Evolutionary conservation across 2,113 vertebrate genomes (phyloP).

Genomic region (Ammodytes marinus): DNA sequence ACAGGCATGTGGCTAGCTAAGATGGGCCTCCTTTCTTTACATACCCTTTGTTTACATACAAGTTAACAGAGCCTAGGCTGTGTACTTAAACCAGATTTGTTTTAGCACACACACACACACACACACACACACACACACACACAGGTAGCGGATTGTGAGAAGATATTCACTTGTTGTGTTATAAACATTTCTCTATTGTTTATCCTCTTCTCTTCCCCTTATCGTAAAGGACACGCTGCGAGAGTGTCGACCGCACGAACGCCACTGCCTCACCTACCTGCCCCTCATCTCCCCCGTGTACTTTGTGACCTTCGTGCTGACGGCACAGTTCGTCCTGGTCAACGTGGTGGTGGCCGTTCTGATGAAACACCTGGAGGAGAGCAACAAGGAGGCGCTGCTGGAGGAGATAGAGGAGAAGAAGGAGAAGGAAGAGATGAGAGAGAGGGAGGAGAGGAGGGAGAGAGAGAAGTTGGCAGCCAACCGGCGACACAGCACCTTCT

Average conservation of each 20-base stretch:
- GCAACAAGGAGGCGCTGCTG: slow-evolving; percentile 97
- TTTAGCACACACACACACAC: too few relatives aligned
- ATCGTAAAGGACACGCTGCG: slow-evolving; percentile 91
- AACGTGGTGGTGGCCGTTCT: slow-evolving; percentile 98
- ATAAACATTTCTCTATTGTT: slow-evolving; percentile 5
- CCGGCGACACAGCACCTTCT: slow-evolving; percentile 41
- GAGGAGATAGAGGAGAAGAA: slow-evolving; percentile 93
- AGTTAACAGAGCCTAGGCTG: too few relatives aligned
- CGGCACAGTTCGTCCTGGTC: slow-evolving; percentile 97
- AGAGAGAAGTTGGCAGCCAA: slow-evolving; percentile 85
- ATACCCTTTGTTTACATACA: too few relatives aligned
- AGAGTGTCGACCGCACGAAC: slow-evolving; percentile 92
- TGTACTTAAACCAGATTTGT: too few relatives aligned
- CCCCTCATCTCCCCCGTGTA: slow-evolving; percentile 96
- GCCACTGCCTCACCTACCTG: slow-evolving; percentile 94
- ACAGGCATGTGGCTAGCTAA: too few relatives aligned
- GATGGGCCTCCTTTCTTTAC: too few relatives aligned
- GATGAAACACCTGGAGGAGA: slow-evolving; percentile 99
- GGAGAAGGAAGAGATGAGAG: slow-evolving; percentile 87
- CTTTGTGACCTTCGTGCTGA: slow-evolving; percentile 98
- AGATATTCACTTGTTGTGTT: too few relatives aligned
- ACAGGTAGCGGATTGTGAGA: too few relatives aligned
- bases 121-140: too few relatives aligned
- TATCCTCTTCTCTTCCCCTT: background rate
- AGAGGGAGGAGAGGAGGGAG: slow-evolving; percentile 87